Evolutionary conservation across 30 jellyfish, hydroid and myxozoan genomes (phyloP).

Genomic region (Catostylus mosaicus): DNA sequence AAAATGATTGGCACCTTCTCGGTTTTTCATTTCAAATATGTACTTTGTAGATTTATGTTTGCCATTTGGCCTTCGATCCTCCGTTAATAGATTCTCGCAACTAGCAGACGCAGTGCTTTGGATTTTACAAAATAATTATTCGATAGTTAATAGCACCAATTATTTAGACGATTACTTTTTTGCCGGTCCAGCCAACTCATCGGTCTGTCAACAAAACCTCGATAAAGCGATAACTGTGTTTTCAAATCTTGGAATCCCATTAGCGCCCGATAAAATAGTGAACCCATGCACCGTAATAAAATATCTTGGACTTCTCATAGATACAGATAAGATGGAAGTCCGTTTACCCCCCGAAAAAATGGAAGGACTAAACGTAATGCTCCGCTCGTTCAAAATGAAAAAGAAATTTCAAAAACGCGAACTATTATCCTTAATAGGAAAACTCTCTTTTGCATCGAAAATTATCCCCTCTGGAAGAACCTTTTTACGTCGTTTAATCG

Average conservation of each 20-base stretch:
- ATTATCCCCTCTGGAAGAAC: slow-evolving; percentile 20
- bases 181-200: slow-evolving; percentile 20
- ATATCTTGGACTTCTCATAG: slow-evolving; percentile 27
- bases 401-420: slow-evolving; percentile 31
- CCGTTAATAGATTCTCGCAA: background rate
- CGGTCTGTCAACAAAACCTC: background rate
- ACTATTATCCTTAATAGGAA: slow-evolving; percentile 34
- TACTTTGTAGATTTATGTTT: slow-evolving; percentile 26
- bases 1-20: slow-evolving; percentile 38
- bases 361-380: background rate
- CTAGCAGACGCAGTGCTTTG: slow-evolving; percentile 8
- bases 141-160: background rate
- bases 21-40: slow-evolving; percentile 14
- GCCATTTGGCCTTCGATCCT: slow-evolving; percentile 40
- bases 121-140: background rate
- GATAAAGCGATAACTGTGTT: background rate
- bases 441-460: slow-evolving; percentile 21
- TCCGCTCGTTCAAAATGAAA: background rate
- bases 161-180: slow-evolving; percentile 43
- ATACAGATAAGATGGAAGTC: slow-evolving; percentile 10
- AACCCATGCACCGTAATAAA: slow-evolving; percentile 1
- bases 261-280: slow-evolving; percentile 36
- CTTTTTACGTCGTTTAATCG: slow-evolving; percentile 14
- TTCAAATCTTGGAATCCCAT: background rate
- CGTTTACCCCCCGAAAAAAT: slow-evolving; percentile 34